A percentile compares a stretch with the other conserved stretches of the same genome.
Conservation (phyloP, 2,113 vertebrate genomes). For the Urocolius indicus region DNA sequence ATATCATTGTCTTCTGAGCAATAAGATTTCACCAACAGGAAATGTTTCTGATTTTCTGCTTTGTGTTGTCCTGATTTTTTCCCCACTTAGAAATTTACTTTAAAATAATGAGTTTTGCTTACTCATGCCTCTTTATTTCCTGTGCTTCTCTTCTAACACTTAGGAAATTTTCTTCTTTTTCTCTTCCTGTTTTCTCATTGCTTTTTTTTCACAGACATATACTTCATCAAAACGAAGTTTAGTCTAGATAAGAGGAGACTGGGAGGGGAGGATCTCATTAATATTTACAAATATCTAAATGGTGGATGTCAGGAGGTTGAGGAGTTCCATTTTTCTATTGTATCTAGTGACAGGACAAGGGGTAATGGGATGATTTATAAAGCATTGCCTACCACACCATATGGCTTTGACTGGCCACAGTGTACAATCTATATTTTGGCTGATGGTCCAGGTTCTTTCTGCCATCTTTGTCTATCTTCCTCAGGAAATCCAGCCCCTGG, state of each 20-base stretch:
- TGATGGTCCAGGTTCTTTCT: background rate
- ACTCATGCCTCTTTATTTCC: background rate
- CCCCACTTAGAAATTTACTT: background rate
- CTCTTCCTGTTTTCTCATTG: background rate
- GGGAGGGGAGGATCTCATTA: too few relatives aligned
- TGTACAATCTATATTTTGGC: background rate
- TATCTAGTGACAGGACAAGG: too few relatives aligned
- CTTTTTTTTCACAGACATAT: background rate
- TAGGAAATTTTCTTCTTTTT: background rate
- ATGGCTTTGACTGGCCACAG: background rate
- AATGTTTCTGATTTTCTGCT: background rate
- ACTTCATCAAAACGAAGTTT: background rate
- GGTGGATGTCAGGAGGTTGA: too few relatives aligned
- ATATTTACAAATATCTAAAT: too few relatives aligned
- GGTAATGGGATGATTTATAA: background rate
- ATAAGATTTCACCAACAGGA: background rate
- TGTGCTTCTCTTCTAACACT: background rate
- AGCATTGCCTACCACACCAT: background rate
- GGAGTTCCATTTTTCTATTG: too few relatives aligned
- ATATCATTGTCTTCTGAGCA: background rate
- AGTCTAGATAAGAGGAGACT: too few relatives aligned
- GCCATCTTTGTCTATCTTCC: background rate
- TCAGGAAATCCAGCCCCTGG: too few relatives aligned
- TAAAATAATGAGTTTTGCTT: background rate
- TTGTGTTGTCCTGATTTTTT: background rate